These are phyloP conservation scores for Pimpla rufipes DNA, from an alignment of 2,888 invertebrate genomes.

Conservation along the genomic window DNA sequence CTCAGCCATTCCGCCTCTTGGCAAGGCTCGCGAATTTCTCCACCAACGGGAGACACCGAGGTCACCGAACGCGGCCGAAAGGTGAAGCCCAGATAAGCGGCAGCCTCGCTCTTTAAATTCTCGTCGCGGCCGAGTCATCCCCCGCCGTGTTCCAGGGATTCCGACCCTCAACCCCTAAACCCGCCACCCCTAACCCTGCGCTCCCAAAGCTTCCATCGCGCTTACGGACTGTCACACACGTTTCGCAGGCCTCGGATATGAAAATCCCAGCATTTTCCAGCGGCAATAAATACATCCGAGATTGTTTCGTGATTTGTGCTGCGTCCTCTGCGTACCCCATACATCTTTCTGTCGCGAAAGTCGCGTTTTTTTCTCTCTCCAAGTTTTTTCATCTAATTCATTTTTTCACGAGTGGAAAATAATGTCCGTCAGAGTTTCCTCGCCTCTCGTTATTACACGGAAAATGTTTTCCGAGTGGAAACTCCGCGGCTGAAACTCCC, in stretches of 20 bases:
- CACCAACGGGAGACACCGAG: neutral
- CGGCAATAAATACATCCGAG: conserved; percentile 65
- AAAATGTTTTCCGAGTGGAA: neutral
- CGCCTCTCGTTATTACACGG: conserved; percentile 1
- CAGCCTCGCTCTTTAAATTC: conserved; percentile 64
- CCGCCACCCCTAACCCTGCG: neutral
- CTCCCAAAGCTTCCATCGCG: conserved; percentile 28
- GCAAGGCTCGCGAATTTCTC: conserved; percentile 28
- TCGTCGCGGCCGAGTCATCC: conserved; percentile 54
- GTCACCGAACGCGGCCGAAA: conserved; percentile 7
- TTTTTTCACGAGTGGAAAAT: conserved; percentile 24
- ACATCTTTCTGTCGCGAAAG: conserved; percentile 41
- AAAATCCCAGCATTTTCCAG: conserved; percentile 67
- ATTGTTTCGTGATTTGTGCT: conserved; percentile 65
- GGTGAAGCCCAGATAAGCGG: conserved; percentile 49
- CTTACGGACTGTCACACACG: conserved; percentile 16
- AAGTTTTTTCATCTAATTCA: conserved; percentile 33
- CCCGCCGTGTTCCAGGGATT: conserved; percentile 22
- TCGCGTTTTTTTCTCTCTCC: neutral
- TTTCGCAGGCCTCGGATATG: conserved; percentile 32
- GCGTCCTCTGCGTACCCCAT: conserved; percentile 44
- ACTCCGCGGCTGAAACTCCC: neutral
- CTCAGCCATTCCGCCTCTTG: conserved; percentile 6
- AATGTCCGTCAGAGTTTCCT: neutral
- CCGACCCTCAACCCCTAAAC: conserved; percentile 3